Evolutionary conservation across 2,113 vertebrate species (phyloP).

Genomic region (Chitala chitala): DNA sequence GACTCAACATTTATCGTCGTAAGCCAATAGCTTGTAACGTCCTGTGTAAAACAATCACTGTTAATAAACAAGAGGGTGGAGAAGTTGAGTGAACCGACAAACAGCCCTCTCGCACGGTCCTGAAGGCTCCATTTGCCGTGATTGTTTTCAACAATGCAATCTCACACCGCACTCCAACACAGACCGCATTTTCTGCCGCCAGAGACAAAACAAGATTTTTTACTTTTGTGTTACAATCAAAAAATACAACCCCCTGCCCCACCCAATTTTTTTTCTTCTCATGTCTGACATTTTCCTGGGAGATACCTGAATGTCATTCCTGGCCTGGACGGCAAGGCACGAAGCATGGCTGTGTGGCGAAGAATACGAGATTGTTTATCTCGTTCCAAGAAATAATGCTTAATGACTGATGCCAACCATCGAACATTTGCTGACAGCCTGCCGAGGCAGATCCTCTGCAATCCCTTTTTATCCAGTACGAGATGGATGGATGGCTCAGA

Average conservation of each 20-base stretch:
- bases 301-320: slow-evolving; percentile 16
- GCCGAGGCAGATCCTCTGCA: not conserved
- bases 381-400: not conserved
- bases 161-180: not conserved
- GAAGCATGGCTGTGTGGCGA: not conserved
- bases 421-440: slow-evolving; percentile 3
- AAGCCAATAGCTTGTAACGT: not conserved
- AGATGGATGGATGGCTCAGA: slow-evolving; percentile 20
- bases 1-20: not conserved
- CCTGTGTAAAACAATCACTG: slow-evolving; percentile 7
- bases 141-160: not conserved
- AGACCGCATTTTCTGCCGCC: slow-evolving; percentile 7
- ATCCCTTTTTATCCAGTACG: not conserved
- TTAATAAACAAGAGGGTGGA: not conserved
- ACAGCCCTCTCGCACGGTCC: not conserved
- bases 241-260: not conserved
- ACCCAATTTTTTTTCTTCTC: not conserved
- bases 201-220: not conserved
- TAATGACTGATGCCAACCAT: slow-evolving; percentile 20
- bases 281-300: not conserved
- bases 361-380: not conserved
- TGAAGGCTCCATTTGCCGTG: not conserved
- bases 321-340: not conserved
- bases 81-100: not conserved
- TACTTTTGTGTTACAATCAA: not conserved